Evolutionary conservation across 30 jellyfish, hydroid and myxozoan genomes (phyloP).

Genomic region (Chironex yamaguchii): DNA sequence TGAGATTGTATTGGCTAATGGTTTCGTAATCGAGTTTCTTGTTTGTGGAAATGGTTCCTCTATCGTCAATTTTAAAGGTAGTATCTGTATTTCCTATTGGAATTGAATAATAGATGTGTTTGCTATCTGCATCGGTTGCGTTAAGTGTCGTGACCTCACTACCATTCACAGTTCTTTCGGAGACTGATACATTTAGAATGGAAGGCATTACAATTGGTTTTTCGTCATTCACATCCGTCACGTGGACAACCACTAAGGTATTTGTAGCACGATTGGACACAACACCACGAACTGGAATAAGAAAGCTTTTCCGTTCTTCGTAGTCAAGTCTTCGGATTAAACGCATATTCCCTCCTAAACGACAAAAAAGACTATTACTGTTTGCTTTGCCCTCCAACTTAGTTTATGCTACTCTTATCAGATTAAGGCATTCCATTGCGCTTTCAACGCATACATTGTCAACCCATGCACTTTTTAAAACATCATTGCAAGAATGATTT

Average conservation of each 20-base stretch:
- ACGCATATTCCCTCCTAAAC: no score
- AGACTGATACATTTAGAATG: constrained; percentile 52
- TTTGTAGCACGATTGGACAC: constrained; percentile 43
- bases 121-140: constrained; percentile 74
- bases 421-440: no score
- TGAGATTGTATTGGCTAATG: constrained; percentile 39
- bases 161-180: constrained; percentile 61
- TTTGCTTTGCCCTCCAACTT: no score
- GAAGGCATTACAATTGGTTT: constrained; percentile 71
- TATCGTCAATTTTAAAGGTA: constrained; percentile 68
- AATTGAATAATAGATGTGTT: constrained; percentile 7
- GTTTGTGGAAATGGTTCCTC: constrained; percentile 57
- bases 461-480: no score
- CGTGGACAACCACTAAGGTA: constrained; percentile 64
- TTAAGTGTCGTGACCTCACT: constrained; percentile 36
- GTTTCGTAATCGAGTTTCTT: constrained; percentile 23
- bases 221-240: constrained; percentile 82
- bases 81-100: constrained; percentile 63
- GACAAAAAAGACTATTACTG: no score
- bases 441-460: no score
- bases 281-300: constrained; percentile 60
- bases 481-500: no score
- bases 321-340: no score
- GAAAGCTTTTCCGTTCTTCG: constrained; percentile 44
- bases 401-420: no score